Evolutionary conservation across 2,888 invertebrate genomes (phyloP).

Genomic region (Lathronympha strigana): DNA sequence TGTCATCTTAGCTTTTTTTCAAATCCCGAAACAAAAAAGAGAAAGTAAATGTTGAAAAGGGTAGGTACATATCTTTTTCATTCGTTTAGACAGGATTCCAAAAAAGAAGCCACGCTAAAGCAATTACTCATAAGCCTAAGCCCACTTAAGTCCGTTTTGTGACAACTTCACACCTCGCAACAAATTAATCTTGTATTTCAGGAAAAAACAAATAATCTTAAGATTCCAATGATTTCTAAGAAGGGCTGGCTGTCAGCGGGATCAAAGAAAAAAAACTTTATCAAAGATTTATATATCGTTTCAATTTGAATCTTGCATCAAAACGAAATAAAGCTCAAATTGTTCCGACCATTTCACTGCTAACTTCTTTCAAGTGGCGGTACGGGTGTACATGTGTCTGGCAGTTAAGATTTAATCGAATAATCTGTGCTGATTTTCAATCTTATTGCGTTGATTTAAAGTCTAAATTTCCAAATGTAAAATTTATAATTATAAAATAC

Average conservation of each 20-base stretch:
- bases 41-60: constrained; percentile 11
- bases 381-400: constrained; percentile 39
- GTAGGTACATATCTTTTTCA: neutral
- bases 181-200: constrained; percentile 69
- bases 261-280: constrained; percentile 35
- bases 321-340: neutral
- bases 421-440: constrained; percentile 25
- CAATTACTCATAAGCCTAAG: constrained; percentile 47
- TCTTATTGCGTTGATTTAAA: constrained; percentile 36
- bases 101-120: constrained; percentile 18
- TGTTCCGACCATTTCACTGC: neutral
- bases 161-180: constrained; percentile 69
- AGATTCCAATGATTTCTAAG: constrained; percentile 60
- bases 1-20: neutral
- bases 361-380: neutral
- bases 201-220: constrained; percentile 58
- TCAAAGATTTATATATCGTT: constrained; percentile 33
- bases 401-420: constrained; percentile 50
- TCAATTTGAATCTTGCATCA: neutral
- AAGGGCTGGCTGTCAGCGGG: constrained; percentile 58
- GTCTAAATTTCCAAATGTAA: constrained; percentile 38
- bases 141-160: constrained; percentile 49
- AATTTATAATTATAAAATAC: constrained; percentile 36
- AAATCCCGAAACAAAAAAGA: neutral
- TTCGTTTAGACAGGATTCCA: neutral